Percentiles rank a stretch among this genome's conserved stretches.
phyloP scores from a whole-genome alignment of 2,888 invertebrate genomes.

The Ichneumoninae sp. region DNA sequence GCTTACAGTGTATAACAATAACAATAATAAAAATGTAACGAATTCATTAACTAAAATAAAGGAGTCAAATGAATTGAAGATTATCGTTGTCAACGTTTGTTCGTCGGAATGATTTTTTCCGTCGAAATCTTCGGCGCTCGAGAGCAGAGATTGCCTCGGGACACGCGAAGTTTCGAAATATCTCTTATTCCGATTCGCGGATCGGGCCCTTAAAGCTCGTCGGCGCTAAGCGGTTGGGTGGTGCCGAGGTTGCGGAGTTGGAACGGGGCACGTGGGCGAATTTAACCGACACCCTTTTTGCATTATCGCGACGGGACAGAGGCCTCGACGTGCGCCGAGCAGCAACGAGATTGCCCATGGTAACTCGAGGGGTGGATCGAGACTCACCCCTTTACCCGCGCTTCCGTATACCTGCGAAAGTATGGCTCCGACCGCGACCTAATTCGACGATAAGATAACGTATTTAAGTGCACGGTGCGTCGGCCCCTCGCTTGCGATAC shows the following conservation, averaged over 20 bases:
- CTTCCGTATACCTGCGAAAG: conserved; percentile 52
- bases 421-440: conserved; percentile 63
- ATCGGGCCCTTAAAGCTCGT: conserved; percentile 17
- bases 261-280: conserved; percentile 50
- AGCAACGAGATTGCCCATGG: conserved; percentile 9
- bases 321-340: conserved; percentile 16
- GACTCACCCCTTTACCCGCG: conserved; percentile 24
- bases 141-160: conserved; percentile 29
- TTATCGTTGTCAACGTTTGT: neutral
- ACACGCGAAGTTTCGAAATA: conserved; percentile 49
- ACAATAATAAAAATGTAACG: neutral
- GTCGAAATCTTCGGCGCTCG: conserved; percentile 19
- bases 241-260: neutral
- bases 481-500: conserved; percentile 74
- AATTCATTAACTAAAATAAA: neutral
- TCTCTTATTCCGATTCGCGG: conserved; percentile 43
- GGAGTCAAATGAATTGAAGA: neutral
- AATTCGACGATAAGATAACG: conserved; percentile 81
- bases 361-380: conserved; percentile 34
- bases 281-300: conserved; percentile 54
- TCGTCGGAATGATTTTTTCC: neutral
- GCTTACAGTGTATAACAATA: too few species aligned
- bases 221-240: neutral
- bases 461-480: conserved; percentile 80
- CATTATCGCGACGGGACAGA: conserved; percentile 46